Evolutionary conservation across 2,888 invertebrate genomes (phyloP).

Genomic region (Auanema freiburgensis): DNA sequence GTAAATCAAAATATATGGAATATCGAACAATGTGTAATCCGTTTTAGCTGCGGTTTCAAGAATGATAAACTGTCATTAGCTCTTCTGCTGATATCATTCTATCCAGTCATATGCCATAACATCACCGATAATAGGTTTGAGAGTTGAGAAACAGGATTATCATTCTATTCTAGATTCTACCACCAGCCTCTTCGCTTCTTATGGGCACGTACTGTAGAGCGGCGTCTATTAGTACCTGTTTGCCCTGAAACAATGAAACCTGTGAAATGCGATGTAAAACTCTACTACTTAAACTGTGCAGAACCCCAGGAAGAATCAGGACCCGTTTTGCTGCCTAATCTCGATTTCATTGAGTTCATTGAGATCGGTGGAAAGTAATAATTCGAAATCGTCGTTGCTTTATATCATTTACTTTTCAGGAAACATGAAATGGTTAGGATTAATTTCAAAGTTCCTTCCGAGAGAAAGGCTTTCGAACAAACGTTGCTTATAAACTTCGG

Average conservation of each 20-base stretch:
- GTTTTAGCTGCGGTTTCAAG: conserved; percentile 65
- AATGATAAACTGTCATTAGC: conserved; percentile 83
- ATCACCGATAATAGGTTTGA: conserved; percentile 89
- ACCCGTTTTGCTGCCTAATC: conserved; percentile 42
- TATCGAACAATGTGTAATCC: neutral
- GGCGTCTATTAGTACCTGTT: conserved; percentile 82
- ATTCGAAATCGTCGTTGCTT: neutral
- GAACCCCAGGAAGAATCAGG: conserved; percentile 10
- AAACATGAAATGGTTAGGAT: conserved; percentile 33
- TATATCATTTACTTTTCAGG: conserved; percentile 12
- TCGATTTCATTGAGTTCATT: conserved; percentile 32
- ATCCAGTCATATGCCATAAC: conserved; percentile 93
- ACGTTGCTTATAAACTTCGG: no score
- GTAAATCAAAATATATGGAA: conserved; percentile 63
- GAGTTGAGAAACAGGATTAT: neutral
- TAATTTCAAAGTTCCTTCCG: conserved; percentile 17
- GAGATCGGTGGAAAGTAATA: conserved; percentile 25
- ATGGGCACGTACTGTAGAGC: conserved; percentile 90
- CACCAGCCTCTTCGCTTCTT: conserved; percentile 93
- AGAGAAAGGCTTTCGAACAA: no score
- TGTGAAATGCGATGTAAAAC: conserved; percentile 27
- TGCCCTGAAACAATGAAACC: conserved; percentile 73
- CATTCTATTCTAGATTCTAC: conserved; percentile 76
- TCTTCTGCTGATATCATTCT: conserved; percentile 87
- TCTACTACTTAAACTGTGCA: neutral